Percentiles rank a stretch among this genome's conserved stretches.
Conservation (phyloP, 2,113 vertebrate genomes). For the Struthidea cinerea region DNA sequence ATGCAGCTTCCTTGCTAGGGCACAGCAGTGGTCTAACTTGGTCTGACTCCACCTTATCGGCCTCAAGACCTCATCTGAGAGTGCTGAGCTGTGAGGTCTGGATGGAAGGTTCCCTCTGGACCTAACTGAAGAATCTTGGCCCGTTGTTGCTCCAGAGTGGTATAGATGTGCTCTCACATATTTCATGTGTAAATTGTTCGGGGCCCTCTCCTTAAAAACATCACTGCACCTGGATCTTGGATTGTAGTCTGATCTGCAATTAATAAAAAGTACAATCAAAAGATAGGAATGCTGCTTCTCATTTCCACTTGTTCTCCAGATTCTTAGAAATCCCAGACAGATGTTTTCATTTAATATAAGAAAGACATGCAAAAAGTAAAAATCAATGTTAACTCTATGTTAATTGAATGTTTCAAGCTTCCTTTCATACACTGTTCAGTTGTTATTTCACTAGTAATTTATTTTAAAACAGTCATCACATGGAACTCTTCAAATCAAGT, state of each 20-base stretch:
- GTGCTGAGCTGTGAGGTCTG: neutral
- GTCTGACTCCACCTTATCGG: neutral
- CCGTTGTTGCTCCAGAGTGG: neutral
- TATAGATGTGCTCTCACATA: neutral
- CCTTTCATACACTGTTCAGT: neutral
- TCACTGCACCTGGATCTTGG: neutral
- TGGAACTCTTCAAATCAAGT: neutral
- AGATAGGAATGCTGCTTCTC: neutral
- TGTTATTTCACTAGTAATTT: neutral
- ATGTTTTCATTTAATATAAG: constrained; percentile 16
- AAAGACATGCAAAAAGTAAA: neutral
- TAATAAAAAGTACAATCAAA: neutral
- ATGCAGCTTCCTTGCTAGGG: neutral
- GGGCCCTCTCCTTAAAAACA: neutral
- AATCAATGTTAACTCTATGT: neutral
- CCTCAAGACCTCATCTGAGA: neutral
- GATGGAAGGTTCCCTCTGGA: neutral
- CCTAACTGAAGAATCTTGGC: neutral
- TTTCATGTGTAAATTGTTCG: neutral
- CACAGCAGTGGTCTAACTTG: neutral
- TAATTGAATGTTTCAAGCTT: neutral
- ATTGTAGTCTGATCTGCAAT: neutral
- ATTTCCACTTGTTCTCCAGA: neutral
- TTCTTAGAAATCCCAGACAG: constrained; percentile 17
- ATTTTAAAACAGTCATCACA: neutral